Base-by-base conservation (phyloP, 2,888 invertebrate genomes). In the Hetaerina titia region DNA sequence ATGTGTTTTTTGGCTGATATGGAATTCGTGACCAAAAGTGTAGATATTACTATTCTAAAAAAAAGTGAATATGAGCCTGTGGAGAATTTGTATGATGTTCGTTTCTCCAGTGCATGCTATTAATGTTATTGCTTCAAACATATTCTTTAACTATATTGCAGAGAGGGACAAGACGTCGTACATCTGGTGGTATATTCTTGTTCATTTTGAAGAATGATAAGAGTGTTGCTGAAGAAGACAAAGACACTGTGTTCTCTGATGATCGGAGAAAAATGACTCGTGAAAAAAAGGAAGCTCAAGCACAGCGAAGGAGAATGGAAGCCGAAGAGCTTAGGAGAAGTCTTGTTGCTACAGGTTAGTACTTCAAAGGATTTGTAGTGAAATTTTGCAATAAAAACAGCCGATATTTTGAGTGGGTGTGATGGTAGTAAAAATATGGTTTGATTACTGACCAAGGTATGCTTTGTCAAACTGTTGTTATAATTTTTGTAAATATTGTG, bases 141-240 rank as follows among this genome's bases (percentile, higher is more conserved):
- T 89, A 95, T 95, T 89, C 92, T 31, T 45, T 90, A 2, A 63
- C 58, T 92, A 25, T 95, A 95, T 96, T 96, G 94, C 96, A 98
- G 98, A 98, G 98, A 97, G 98, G 98, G 90, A 97, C 97, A 13
- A 97, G 99, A 95, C 97, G 99, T 95, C 97, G 99, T 95, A 99
- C 99, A 9, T 98, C 99, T 0, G 99, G 99, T 19, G 99, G 99
- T 56, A 98, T 99, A 89, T 99, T 98, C 96, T 97, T 99, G 89
- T 98, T 98, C 96, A 97, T 99, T n/a, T 97, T 99, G 56, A 98
- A 98, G 96, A 97, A 98, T 95, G 98, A 98, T 95, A 97, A 97
- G 94, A 97, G 97, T 95, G 97, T 98, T 89, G 98, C 98, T 0
- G 97, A 97, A 95, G 98, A 98, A 95, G 98, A 98, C 96, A 97